Evolutionary conservation across 2,113 vertebrate genomes (phyloP).

Genomic region (Cyprichromis sp.): DNA sequence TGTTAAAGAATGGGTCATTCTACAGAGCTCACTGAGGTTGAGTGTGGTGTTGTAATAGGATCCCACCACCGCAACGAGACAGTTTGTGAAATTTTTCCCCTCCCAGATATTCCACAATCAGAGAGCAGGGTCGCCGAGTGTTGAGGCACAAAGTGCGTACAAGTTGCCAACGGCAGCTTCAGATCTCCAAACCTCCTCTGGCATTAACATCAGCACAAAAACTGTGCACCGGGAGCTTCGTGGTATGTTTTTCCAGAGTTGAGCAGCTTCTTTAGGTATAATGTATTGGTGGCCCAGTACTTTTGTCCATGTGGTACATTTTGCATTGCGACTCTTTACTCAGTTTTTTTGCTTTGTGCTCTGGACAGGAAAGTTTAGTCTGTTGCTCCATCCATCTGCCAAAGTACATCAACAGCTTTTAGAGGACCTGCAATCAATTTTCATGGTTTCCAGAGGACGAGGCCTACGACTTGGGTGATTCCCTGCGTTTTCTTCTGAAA

Average conservation of each 20-base stretch:
- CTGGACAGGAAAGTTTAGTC: not conserved
- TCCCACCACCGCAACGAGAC: not conserved
- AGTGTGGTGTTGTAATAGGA: not conserved
- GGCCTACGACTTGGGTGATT: not conserved
- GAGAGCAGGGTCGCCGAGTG: not conserved
- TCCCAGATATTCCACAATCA: not conserved
- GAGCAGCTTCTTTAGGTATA: not conserved
- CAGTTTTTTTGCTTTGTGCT: not conserved
- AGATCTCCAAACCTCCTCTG: not conserved
- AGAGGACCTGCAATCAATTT: not conserved
- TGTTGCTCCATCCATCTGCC: not conserved
- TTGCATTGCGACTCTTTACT: not conserved
- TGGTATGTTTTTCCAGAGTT: not conserved
- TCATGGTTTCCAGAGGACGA: not conserved
- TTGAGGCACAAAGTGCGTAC: not conserved
- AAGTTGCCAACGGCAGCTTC: not conserved
- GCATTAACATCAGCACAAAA: not conserved
- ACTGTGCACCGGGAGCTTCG: not conserved
- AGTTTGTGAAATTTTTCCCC: not conserved
- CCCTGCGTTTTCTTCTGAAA: not conserved
- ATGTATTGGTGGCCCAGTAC: not conserved
- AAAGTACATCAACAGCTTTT: not conserved
- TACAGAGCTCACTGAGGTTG: not conserved
- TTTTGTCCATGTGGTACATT: not conserved
- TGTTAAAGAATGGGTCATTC: not conserved